These are phyloP conservation scores for Perodicticus potto DNA, from an alignment of 2,797 vertebrate species.

Conservation along the genomic window DNA sequence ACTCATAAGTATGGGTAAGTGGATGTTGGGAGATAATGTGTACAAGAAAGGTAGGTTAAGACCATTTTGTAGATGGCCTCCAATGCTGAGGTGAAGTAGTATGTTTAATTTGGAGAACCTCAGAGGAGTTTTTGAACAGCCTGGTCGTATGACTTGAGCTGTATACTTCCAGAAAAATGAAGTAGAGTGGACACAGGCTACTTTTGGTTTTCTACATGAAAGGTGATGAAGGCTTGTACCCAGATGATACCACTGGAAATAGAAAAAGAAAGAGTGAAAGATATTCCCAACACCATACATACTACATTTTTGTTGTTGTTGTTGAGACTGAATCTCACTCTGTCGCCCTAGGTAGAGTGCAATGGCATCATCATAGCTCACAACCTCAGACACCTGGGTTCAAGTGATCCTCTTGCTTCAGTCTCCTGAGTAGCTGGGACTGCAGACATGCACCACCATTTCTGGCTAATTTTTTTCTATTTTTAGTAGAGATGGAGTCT, in stretches of 20 bases:
- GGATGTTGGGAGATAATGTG: not conserved
- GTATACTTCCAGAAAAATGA: conserved; percentile 54
- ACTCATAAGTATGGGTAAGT: conserved; percentile 7
- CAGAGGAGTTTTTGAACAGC: not conserved
- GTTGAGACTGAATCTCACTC: not conserved
- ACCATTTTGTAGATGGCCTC: not conserved
- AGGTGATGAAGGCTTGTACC: not conserved
- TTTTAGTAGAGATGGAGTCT: no score
- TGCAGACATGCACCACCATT: no score
- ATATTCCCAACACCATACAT: conserved; percentile 14
- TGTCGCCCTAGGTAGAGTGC: not conserved
- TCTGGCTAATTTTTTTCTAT: no score
- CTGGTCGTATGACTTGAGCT: conserved; percentile 13
- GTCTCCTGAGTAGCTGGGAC: not conserved
- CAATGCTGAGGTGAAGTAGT: not conserved
- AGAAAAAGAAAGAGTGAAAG: conserved; percentile 40
- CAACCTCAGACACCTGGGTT: not conserved
- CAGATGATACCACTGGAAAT: conserved; percentile 15
- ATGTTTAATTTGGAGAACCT: conserved; percentile 40
- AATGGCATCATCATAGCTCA: not conserved
- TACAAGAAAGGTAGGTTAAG: not conserved
- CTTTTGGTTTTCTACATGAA: conserved; percentile 57
- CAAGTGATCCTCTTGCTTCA: not conserved
- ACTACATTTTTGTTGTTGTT: conserved; percentile 1
- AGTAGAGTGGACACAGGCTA: conserved; percentile 11